Conservation (phyloP, 1,140 invertebrate species). For the Xylocopa sonorina region DNA sequence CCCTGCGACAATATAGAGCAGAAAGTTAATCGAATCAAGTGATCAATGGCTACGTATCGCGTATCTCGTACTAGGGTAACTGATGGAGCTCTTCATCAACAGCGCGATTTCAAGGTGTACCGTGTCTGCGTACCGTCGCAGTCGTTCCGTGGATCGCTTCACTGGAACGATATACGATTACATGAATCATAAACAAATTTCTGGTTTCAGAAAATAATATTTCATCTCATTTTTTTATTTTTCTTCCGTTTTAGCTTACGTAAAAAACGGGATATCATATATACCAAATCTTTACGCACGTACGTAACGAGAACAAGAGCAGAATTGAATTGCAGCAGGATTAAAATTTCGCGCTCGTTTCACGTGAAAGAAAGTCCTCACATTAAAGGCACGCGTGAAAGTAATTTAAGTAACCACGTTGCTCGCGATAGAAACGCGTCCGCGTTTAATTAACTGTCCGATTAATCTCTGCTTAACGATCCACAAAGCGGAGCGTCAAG, state of each 20-base stretch:
- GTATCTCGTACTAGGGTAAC: background rate
- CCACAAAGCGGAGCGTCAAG: background rate
- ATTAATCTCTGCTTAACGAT: background rate
- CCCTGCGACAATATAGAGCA: constrained; percentile 63
- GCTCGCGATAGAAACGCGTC: background rate
- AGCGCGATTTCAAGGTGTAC: background rate
- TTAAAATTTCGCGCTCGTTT: too few relatives aligned
- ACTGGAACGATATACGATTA: background rate
- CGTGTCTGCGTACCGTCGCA: too few relatives aligned
- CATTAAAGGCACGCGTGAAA: background rate
- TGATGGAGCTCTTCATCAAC: background rate
- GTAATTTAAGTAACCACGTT: background rate
- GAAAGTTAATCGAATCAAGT: constrained; percentile 68
- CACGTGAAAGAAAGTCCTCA: too few relatives aligned
- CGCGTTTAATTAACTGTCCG: background rate
- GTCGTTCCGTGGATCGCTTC: background rate
- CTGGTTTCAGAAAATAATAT: background rate
- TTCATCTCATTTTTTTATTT: too few relatives aligned
- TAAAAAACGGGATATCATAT: too few relatives aligned
- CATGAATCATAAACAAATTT: background rate
- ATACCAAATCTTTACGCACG: background rate
- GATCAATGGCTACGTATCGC: constrained; percentile 59
- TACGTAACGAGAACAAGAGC: background rate
- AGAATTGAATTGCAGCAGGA: background rate
- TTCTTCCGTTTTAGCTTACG: too few relatives aligned